Base-by-base conservation (phyloP, 92 coral and sea anemone genomes). In the Zoanthus solanderi region DNA sequence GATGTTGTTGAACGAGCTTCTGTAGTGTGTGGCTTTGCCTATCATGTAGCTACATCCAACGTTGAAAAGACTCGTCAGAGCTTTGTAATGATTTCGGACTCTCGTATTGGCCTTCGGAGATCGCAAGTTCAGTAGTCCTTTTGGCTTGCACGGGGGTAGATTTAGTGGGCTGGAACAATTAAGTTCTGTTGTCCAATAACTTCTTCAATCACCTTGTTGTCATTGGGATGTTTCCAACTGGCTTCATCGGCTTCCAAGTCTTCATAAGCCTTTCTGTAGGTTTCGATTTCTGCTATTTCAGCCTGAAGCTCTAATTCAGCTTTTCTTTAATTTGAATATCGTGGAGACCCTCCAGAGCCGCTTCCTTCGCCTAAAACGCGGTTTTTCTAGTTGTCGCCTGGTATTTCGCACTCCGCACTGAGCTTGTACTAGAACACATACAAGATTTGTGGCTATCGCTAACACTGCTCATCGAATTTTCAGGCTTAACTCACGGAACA, bases 221-320 rank as follows among this genome's bases (percentile, higher is more conserved):
- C 52, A 47, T 47, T 47, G 52, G 52, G 52, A 47, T 47, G 52
- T 47, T 8, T 0, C 52, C 4, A 47, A 47, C 52, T 47, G 29
- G 12, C 5, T 13, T 83, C 11, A 6, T 44, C 31, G 7, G 82
- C 75, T 72, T 83, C 68, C 29, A 6, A 42, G 65, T 28, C 29
- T 75, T 82, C 84, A 30, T 79, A 86, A 10, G 4, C 65, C 28
- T 17, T 44, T 23, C 61, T 57, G 13, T 86, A 77, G 76, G 89
- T 87, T 44, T 90, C 87, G 65, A 78, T 72, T 11, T 42, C 90
- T 5, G 90, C 84, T 72, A 87, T 80, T 18, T 90, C 88, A 15
- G 50, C 87, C 52, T 83, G 71, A 76, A 83, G 89, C 42, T 91
- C 81, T 12, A 91, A 53, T 53, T 84, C 77, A 14, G 87, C 75